Evolutionary conservation across 1,140 invertebrate genomes (phyloP).

Genomic region (Aphidius gifuensis): DNA sequence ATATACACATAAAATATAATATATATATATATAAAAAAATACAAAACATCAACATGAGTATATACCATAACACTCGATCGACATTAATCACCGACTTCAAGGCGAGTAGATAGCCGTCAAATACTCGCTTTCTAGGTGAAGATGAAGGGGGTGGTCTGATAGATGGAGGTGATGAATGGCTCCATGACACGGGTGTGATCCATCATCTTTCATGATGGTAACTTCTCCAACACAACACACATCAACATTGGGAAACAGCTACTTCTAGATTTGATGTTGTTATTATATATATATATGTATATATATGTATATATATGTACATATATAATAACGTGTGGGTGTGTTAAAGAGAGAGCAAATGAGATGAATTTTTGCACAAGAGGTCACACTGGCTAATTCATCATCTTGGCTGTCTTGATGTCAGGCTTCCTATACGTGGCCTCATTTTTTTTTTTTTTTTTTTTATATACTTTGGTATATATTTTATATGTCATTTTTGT

Average conservation of each 20-base stretch:
- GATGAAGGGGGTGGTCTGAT: slow-evolving; percentile 50
- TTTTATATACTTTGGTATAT: neutral
- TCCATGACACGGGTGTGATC: slow-evolving; percentile 49
- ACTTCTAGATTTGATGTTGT: neutral
- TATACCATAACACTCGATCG: slow-evolving; percentile 39
- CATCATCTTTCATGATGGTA: slow-evolving; percentile 49
- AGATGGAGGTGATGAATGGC: slow-evolving; percentile 56
- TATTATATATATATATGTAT: too few species aligned
- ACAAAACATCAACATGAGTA: too few species aligned
- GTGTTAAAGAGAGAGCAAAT: slow-evolving; percentile 41
- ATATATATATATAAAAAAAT: slow-evolving; percentile 22
- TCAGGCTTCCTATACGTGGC: slow-evolving; percentile 30
- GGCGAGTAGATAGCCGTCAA: slow-evolving; percentile 53
- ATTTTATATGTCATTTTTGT: slow-evolving; percentile 13
- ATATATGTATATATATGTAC: too few species aligned
- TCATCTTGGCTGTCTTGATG: slow-evolving; percentile 45
- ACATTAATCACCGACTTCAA: slow-evolving; percentile 54
- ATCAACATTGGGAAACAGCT: slow-evolving; percentile 12
- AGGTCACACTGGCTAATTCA: slow-evolving; percentile 53
- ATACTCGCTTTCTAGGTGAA: slow-evolving; percentile 51
- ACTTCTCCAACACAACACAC: slow-evolving; percentile 12
- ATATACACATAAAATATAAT: slow-evolving; percentile 30
- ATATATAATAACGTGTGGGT: too few species aligned
- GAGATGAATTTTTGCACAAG: slow-evolving; percentile 50
- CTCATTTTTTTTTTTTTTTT: slow-evolving; percentile 17